Evolutionary conservation across 2,888 invertebrate species (phyloP).

Genomic region (Sinohyriopsis cumingii): DNA sequence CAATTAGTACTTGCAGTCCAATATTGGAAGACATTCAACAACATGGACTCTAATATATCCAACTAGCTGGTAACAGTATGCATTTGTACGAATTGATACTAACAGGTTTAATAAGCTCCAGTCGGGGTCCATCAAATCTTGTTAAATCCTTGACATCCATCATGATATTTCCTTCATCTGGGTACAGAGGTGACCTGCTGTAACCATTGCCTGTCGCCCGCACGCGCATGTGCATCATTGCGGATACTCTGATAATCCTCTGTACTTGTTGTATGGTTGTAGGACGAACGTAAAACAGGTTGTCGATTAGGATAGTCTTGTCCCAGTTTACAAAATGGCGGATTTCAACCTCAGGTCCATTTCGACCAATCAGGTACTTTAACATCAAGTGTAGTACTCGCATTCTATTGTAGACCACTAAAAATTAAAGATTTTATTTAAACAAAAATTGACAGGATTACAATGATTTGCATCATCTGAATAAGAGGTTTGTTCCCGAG

Average conservation of each 20-base stretch:
- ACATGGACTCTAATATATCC: too few relatives aligned
- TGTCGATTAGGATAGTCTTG: conserved; percentile 11
- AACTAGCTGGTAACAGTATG: too few relatives aligned
- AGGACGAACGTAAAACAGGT: conserved; percentile 11
- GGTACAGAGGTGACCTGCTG: conserved; percentile 10
- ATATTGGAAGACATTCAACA: too few relatives aligned
- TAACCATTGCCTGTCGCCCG: conserved; percentile 9
- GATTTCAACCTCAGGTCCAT: conserved; percentile 12
- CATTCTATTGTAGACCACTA: conserved; percentile 6
- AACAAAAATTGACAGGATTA: too few relatives aligned
- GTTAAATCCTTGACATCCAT: conserved; percentile 8
- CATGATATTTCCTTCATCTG: conserved; percentile 14
- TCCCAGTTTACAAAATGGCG: conserved; percentile 16
- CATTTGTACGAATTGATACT: background rate
- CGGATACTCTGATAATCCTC: conserved; percentile 6
- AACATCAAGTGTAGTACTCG: conserved; percentile 1
- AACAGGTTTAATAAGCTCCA: conserved; percentile 12
- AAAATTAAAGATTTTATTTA: background rate
- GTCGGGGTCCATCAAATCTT: conserved; percentile 9
- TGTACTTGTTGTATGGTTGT: conserved; percentile 9
- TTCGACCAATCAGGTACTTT: conserved; percentile 3
- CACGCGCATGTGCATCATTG: background rate
- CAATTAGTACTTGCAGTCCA: too few relatives aligned
- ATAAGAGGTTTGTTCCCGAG: too few relatives aligned
- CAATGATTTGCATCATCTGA: too few relatives aligned